phyloP scores from a whole-genome alignment of 2,888 invertebrate genomes.

The Clitarchus hookeri region DNA sequence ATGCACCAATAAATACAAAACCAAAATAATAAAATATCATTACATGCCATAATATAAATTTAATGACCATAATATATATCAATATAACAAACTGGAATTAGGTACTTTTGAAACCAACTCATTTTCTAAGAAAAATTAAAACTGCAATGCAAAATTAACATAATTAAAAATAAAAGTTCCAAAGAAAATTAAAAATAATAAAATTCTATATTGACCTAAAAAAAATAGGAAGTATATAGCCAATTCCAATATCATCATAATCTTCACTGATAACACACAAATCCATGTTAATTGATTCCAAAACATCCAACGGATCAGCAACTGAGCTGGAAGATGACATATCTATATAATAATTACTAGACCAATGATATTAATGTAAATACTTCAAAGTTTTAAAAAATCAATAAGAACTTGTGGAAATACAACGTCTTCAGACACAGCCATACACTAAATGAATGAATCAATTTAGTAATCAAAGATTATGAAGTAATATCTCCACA shows the following conservation, averaged over 20 bases:
- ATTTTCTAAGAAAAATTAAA: too few relatives aligned
- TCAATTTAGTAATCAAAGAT: neutral
- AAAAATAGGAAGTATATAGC: neutral
- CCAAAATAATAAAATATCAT: too few relatives aligned
- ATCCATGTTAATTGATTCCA: neutral
- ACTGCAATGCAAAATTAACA: too few relatives aligned
- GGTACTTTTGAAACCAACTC: too few relatives aligned
- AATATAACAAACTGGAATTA: too few relatives aligned
- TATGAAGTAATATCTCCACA: neutral
- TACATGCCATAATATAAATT: too few relatives aligned
- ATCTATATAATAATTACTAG: neutral
- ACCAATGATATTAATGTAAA: neutral
- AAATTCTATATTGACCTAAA: neutral
- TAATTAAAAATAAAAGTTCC: neutral
- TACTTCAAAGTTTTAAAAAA: neutral
- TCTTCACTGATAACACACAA: neutral
- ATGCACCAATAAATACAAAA: too few relatives aligned
- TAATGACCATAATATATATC: too few relatives aligned
- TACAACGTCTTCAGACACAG: neutral
- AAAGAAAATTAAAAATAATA: neutral
- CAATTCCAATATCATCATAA: neutral
- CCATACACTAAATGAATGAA: neutral
- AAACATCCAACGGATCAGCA: constrained; percentile 18
- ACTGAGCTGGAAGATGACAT: constrained; percentile 15
- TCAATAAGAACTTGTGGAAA: neutral